Evolutionary conservation across 2,888 invertebrate species (phyloP), one percentile per base, ranked within the genome.

Genomic region (Aplocera efformata): DNA sequence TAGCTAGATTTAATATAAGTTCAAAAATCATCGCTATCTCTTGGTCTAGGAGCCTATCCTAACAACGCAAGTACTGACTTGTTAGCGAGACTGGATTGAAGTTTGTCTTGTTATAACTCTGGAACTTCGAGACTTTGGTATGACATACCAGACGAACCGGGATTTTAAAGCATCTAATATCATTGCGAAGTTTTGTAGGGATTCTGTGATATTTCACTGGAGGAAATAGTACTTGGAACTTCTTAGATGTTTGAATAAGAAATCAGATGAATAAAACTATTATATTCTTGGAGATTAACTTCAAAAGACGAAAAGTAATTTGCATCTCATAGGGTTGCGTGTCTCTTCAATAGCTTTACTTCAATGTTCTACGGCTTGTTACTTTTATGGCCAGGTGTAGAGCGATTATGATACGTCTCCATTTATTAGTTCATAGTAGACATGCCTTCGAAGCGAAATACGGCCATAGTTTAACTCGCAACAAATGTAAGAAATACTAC

Each of bases 101-200:
- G 76, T 77, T 79, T 71, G 71, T 66, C 77, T 79, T 73, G 79
- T 79, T 79, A 78, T 72, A 76, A 77, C 72, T 73, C 68, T 31
- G 37, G 27, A 47, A 53, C 48, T 52, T 47, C 13, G 50, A 42
- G 51, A 48, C 55, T 56, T 52, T 44, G 46, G 38, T 50, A 55
- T 51, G 49, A 55, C 53, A 50, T 45, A 45, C 36, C 47, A 43
- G 50, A 50, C 52, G 46, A 47, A 47, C 41, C 34, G 23, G 32
- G 49, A 44, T 43, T 53, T 49, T 39, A 50, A 42, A 50, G 41
- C 41, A 42, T 33, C 46, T 48, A 32, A 36, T 37, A 41, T 42
- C 40, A 42, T 36, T 52, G 42, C 26, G 42, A 48, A 44, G 42
- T 50, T 50, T 48, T 48, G 30, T 33, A 38, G 32, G 32, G 29